phyloP scores from a whole-genome alignment of 2,113 vertebrate species.

The Tricholaema leucomelas region DNA sequence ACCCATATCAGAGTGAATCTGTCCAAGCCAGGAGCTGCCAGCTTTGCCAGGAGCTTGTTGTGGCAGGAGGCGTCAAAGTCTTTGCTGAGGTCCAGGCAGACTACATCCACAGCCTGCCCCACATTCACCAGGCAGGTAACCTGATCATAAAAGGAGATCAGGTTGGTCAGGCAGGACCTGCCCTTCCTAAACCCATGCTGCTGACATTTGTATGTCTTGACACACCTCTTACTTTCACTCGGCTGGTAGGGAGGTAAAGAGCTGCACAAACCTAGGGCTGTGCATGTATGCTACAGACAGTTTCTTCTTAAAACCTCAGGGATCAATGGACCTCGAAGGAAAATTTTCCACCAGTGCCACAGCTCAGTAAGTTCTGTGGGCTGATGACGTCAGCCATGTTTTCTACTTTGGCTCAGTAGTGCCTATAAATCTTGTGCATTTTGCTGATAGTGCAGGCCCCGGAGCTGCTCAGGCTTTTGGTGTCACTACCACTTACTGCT shows the following conservation, averaged over 20 bases:
- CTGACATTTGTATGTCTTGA: not conserved
- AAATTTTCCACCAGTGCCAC: not conserved
- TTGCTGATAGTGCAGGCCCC: not conserved
- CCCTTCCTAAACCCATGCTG: too few relatives aligned
- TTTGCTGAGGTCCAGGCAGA: too few relatives aligned
- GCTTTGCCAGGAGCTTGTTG: too few relatives aligned
- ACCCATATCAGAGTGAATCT: too few relatives aligned
- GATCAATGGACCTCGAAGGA: slow-evolving; percentile 4
- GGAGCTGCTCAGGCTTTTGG: not conserved
- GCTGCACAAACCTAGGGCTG: not conserved
- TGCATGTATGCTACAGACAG: not conserved
- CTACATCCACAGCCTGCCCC: too few relatives aligned
- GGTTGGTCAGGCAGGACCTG: too few relatives aligned
- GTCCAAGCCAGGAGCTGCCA: too few relatives aligned
- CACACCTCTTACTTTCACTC: not conserved
- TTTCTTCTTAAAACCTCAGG: not conserved
- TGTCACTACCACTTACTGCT: not conserved
- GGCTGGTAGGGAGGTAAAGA: not conserved
- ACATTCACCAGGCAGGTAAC: too few relatives aligned
- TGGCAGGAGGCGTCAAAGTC: too few relatives aligned
- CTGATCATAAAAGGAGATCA: too few relatives aligned
- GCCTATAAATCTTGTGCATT: not conserved
- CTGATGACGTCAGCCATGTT: not conserved
- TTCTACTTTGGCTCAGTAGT: not conserved
- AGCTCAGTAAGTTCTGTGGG: not conserved